phyloP scores from a whole-genome alignment of 1,140 invertebrate species.

The Pantala flavescens region DNA sequence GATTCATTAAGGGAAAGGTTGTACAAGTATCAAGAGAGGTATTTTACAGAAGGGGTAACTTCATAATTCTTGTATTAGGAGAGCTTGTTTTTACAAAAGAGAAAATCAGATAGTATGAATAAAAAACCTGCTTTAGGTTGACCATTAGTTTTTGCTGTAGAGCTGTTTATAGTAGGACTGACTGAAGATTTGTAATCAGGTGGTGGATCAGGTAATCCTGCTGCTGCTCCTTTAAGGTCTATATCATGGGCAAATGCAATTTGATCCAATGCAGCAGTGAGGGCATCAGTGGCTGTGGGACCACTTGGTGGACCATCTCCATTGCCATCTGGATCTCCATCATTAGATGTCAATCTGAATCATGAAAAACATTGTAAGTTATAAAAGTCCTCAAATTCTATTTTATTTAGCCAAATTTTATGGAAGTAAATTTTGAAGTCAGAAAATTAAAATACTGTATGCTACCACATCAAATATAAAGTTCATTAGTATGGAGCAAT shows the following conservation, averaged over 20 bases:
- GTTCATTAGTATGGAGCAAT: too few relatives aligned
- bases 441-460: too few relatives aligned
- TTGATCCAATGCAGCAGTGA: conserved; percentile 67
- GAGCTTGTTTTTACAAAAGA: too few relatives aligned
- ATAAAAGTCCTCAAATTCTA: neutral
- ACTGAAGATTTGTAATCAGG: neutral
- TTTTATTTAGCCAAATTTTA: neutral
- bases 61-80: too few relatives aligned
- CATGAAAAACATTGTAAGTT: neutral
- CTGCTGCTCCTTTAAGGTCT: conserved; percentile 35
- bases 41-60: too few relatives aligned
- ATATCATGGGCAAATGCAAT: conserved; percentile 66
- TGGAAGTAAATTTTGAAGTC: neutral
- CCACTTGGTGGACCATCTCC: conserved; percentile 16
- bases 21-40: too few relatives aligned
- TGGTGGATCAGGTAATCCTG: conserved; percentile 24
- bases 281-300: conserved; percentile 35
- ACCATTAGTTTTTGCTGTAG: neutral
- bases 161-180: conserved; percentile 24
- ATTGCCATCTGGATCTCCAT: conserved; percentile 17
- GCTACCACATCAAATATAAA: too few relatives aligned
- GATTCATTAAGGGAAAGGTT: too few relatives aligned
- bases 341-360: neutral
- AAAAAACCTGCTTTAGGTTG: too few relatives aligned
- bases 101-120: too few relatives aligned